phyloP scores from a whole-genome alignment of 2,797 vertebrate species.

The Lerista edwardsae region DNA sequence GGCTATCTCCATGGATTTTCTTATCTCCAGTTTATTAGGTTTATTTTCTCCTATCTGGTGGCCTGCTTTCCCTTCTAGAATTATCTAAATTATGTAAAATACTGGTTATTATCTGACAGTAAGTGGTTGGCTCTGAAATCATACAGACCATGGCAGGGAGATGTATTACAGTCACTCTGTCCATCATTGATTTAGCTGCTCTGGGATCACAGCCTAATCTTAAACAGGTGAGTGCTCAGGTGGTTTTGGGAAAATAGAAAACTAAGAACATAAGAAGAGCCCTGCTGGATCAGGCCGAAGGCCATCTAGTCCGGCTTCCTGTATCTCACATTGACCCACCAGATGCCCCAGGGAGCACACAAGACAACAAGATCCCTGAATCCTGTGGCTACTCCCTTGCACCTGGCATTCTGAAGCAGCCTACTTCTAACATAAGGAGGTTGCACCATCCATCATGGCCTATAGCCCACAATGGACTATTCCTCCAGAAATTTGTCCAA shows the following conservation, averaged over 20 bases:
- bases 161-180: not conserved
- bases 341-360: too few species aligned
- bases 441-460: too few species aligned
- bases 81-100: not conserved
- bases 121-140: not conserved
- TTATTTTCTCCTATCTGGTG: not conserved
- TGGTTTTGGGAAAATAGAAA: not conserved
- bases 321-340: too few species aligned
- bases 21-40: accelerated
- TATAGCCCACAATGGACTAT: too few species aligned
- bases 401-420: too few species aligned
- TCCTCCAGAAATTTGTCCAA: too few species aligned
- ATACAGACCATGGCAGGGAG: not conserved
- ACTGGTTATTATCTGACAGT: not conserved
- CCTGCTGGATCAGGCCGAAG: too few species aligned
- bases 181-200: not conserved
- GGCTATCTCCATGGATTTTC: not conserved
- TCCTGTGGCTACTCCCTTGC: too few species aligned
- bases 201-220: not conserved
- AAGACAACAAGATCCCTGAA: too few species aligned
- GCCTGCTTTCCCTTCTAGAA: not conserved
- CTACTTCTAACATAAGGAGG: too few species aligned
- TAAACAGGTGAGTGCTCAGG: not conserved
- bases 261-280: too few species aligned
- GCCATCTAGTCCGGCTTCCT: too few species aligned